Evolutionary conservation across 2,797 vertebrate species (phyloP).

Genomic region (Oreochromis mossambicus): DNA sequence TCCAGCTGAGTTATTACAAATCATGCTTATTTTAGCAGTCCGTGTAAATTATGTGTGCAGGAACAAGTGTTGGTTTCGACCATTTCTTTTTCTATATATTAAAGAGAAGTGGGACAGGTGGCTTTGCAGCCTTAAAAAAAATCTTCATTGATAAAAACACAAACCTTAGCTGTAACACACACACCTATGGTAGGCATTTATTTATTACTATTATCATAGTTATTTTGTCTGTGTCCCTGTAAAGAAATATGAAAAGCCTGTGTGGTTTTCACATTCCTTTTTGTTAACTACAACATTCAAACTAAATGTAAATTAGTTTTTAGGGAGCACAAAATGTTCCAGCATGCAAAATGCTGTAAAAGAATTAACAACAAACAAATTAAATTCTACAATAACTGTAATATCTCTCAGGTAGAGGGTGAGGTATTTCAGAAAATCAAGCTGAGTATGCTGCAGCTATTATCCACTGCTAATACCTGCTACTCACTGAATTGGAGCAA

Average conservation of each 20-base stretch:
- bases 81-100: accelerated
- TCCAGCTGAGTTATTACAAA: neutral
- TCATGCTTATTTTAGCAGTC: neutral
- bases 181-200: neutral
- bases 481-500: accelerated
- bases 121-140: neutral
- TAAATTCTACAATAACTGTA: neutral
- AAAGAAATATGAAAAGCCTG: accelerated
- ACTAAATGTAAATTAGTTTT: neutral
- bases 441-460: neutral
- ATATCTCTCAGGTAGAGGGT: accelerated
- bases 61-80: neutral
- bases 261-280: accelerated
- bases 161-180: neutral
- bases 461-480: neutral
- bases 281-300: neutral
- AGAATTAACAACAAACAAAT: neutral
- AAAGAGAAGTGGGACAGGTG: accelerated
- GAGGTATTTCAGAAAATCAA: neutral
- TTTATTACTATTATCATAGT: neutral
- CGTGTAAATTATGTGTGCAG: neutral
- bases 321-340: neutral
- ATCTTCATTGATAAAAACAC: neutral
- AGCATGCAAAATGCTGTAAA: neutral
- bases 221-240: neutral